Base-by-base conservation (phyloP, 35 echinoderm and acorn worm genomes). In the Nesometra sesokonis region DNA sequence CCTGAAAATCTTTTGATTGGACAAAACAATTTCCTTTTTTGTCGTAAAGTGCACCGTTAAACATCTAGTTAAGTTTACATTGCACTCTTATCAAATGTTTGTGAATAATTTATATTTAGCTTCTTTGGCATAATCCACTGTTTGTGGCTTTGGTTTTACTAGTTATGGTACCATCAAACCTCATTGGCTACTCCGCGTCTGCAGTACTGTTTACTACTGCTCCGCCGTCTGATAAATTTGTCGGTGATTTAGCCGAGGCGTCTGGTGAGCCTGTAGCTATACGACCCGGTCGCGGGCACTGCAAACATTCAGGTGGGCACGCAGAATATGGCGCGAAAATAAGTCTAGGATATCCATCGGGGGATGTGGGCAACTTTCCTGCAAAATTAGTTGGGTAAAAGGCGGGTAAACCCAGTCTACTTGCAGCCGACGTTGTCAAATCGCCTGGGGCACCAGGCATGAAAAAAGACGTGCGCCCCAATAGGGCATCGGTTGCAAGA, bases 241-340 rank as follows among this genome's bases (percentile, higher is more conserved):
- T 3, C 23, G 52, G 52, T 1, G 52, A 67, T 27, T 67, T 67
- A 9, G 38, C 38, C 38, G 52, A 43, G 39, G 39, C 52, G 52
- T 67, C 52, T 19, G 52, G 52, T 1, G 52, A 67, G 2, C 52
- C 52, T 67, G 52, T 67, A 13, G 52, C 52, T 19, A 67, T 13
- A 67, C 52, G 52, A 67, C 52, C 52, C 0, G 52, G 40, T 35
- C 94, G 86, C 4, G 94, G 94, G 36, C 90, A 97, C 37, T 97
- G 94, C 11, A 93, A 82, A 83, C 91, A 97, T 79, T 97, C 94
- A 77, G 94, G 94, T 33, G 94, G 94, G 80, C 94, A 97, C 35
- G 94, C 88, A 9, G 91, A 39, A 35, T 93, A 92, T 34, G 93
- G 88, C 11, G 93, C 93, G 32, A 97, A 97, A 34, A 97, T 84